Conservation (phyloP, 1,140 invertebrate genomes). For the Drosophila erecta region DNA sequence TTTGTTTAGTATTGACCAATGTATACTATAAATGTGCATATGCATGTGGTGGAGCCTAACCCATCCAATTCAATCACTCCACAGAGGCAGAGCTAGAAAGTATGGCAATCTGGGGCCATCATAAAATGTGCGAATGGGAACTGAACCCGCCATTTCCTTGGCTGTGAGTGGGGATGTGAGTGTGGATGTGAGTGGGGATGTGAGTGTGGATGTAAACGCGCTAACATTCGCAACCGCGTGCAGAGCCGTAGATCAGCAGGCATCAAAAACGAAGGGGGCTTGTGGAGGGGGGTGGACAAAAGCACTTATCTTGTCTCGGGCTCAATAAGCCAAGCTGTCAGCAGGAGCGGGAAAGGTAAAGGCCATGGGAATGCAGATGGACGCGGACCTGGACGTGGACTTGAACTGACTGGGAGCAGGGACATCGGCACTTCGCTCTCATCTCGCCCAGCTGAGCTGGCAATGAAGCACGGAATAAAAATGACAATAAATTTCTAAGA, state of each 20-base stretch:
- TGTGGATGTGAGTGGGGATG: not conserved
- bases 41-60: slow-evolving; percentile 2
- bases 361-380: slow-evolving; percentile 2
- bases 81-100: slow-evolving; percentile 52
- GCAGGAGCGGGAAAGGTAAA: slow-evolving; percentile 37
- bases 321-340: slow-evolving; percentile 61
- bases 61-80: slow-evolving; percentile 72
- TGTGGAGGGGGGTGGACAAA: slow-evolving; percentile 28
- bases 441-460: slow-evolving; percentile 48
- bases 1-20: not conserved
- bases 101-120: slow-evolving; percentile 71
- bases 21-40: not conserved
- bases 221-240: slow-evolving; percentile 29
- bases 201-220: slow-evolving; percentile 12
- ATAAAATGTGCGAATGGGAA: slow-evolving; percentile 73
- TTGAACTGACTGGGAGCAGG: not conserved
- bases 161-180: not conserved
- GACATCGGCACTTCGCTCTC: slow-evolving; percentile 42
- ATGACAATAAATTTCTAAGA: slow-evolving; percentile 64
- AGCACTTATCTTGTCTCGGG: slow-evolving; percentile 69
- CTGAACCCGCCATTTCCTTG: slow-evolving; percentile 51
- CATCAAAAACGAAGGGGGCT: slow-evolving; percentile 11
- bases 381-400: not conserved
- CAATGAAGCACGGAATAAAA: slow-evolving; percentile 62
- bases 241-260: slow-evolving; percentile 68